Evolutionary conservation across 2,113 vertebrate species (phyloP).

Genomic region (Gallinago media): DNA sequence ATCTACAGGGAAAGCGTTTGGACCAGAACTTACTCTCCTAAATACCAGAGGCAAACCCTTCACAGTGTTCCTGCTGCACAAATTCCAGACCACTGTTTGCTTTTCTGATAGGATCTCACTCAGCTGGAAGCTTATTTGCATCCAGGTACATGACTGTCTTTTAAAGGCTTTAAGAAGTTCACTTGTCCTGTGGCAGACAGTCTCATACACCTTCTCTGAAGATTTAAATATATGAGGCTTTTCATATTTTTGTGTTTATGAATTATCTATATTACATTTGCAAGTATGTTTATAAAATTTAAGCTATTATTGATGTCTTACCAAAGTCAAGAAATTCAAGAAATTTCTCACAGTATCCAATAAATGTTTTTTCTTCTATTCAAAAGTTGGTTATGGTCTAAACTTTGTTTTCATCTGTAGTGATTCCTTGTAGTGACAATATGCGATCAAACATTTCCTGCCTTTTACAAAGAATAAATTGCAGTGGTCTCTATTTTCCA

Average conservation of each 20-base stretch:
- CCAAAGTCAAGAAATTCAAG: background rate
- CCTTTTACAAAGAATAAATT: background rate
- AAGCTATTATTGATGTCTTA: background rate
- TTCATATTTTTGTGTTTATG: background rate
- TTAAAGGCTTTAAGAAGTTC: background rate
- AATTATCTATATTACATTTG: background rate
- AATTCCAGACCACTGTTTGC: background rate
- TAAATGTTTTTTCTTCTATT: background rate
- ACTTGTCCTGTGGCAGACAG: background rate
- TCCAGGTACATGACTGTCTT: background rate
- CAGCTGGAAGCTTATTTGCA: background rate
- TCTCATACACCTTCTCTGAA: background rate
- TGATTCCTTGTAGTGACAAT: background rate
- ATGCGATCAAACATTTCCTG: background rate
- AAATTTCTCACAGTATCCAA: background rate
- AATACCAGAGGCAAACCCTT: background rate
- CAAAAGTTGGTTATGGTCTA: background rate
- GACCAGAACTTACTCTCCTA: background rate
- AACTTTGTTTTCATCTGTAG: background rate
- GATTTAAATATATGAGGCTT: background rate
- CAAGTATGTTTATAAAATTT: background rate
- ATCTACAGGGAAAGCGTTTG: background rate
- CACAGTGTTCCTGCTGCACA: background rate
- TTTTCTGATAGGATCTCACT: background rate
- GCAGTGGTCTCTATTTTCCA: background rate